phyloP scores from a whole-genome alignment of 2,113 vertebrate species.

The Nycticebus coucang region DNA sequence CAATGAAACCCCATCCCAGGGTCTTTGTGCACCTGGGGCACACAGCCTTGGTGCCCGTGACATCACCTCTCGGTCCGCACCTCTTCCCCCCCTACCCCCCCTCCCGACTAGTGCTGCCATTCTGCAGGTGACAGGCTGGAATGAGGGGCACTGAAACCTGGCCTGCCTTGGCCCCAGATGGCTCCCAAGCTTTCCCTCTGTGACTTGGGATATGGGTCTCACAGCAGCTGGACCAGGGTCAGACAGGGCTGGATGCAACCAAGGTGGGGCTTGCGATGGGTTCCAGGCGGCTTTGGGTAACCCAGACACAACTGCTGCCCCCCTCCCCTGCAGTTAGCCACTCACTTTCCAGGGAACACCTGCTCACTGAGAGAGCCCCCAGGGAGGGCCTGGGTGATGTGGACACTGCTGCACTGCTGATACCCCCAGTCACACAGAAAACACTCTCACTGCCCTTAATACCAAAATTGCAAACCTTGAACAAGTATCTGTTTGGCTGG shows the following conservation, averaged over 20 bases:
- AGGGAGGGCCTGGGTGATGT: too few relatives aligned
- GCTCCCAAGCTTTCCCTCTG: neutral
- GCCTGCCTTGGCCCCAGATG: neutral
- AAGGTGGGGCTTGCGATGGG: neutral
- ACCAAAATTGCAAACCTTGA: neutral
- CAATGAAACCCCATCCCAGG: neutral
- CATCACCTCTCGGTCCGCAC: too few relatives aligned
- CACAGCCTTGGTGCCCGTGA: rapidly evolving
- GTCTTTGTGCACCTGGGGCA: rapidly evolving
- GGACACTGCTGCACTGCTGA: too few relatives aligned
- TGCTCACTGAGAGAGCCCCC: rapidly evolving
- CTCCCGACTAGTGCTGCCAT: neutral
- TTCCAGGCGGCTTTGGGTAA: neutral
- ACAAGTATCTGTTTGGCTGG: rapidly evolving
- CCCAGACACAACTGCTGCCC: neutral
- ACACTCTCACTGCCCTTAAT: neutral
- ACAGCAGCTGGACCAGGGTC: neutral
- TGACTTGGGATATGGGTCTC: neutral
- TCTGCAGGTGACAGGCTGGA: neutral
- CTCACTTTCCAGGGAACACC: neutral
- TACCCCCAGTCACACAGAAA: neutral
- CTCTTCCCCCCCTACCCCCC: too few relatives aligned
- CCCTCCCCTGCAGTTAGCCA: neutral
- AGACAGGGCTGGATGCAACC: neutral
- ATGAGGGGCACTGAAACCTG: neutral